phyloP scores from a whole-genome alignment of 2,113 vertebrate genomes.

The Psammodynastes pulverulentus region DNA sequence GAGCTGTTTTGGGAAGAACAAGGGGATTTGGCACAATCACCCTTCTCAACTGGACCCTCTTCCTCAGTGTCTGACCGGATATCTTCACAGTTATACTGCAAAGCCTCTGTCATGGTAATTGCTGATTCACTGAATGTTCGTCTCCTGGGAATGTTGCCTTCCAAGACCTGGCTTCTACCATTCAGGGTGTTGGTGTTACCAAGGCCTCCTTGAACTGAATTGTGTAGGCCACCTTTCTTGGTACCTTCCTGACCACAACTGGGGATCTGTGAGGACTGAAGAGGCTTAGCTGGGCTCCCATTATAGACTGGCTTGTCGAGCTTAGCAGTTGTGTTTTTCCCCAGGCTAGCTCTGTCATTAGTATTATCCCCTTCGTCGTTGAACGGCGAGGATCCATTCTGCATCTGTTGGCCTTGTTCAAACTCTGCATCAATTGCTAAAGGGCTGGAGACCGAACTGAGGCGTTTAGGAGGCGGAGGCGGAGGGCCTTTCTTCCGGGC shows the following conservation, averaged over 20 bases:
- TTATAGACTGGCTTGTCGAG: constrained; percentile 49
- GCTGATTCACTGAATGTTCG: constrained; percentile 77
- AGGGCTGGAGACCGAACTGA: constrained; percentile 73
- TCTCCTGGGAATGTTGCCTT: constrained; percentile 60
- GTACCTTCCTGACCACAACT: constrained; percentile 3
- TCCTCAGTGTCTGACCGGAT: constrained; percentile 69
- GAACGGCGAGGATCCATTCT: constrained; percentile 20
- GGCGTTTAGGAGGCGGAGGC: constrained; percentile 69
- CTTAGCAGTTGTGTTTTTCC: constrained; percentile 60
- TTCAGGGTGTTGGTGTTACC: accelerated
- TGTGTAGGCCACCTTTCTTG: not conserved
- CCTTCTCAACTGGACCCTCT: constrained; percentile 30
- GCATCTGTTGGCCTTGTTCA: constrained; percentile 28
- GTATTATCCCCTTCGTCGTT: accelerated
- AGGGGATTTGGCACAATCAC: constrained; percentile 42
- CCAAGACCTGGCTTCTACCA: constrained; percentile 39
- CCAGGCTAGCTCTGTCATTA: constrained; percentile 44
- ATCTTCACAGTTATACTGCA: constrained; percentile 36
- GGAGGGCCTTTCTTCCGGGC: constrained; percentile 81
- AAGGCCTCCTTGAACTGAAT: accelerated
- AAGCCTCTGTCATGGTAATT: constrained; percentile 40
- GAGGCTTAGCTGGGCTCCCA: constrained; percentile 45
- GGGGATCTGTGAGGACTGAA: constrained; percentile 20
- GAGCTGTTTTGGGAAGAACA: constrained; percentile 75
- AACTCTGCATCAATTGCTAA: not conserved